Evolutionary conservation across 2,797 vertebrate species (phyloP).

Genomic region (Gymnoscopelus microlampas): DNA sequence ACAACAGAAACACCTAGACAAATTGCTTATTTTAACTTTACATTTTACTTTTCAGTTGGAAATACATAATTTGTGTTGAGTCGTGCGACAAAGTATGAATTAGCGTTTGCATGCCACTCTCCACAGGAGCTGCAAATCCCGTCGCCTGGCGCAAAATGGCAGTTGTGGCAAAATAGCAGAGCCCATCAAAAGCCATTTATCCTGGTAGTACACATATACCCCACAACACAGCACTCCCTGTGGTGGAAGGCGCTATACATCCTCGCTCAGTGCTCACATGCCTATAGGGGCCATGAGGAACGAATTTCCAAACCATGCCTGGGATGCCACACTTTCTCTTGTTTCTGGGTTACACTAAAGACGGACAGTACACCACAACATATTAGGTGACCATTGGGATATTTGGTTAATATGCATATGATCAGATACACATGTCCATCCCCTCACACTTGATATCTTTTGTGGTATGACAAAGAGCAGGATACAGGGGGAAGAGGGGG

Average conservation of each 20-base stretch:
- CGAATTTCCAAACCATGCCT: conserved; percentile 57
- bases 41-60: too few species aligned
- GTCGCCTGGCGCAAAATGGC: conserved; percentile 71
- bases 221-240: conserved; percentile 24
- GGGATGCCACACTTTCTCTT: conserved; percentile 57
- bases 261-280: conserved; percentile 31
- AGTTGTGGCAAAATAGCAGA: conserved; percentile 60
- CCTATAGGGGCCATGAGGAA: conserved; percentile 57
- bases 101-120: conserved; percentile 30
- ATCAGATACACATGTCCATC: conserved; percentile 80
- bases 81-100: neutral
- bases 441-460: conserved; percentile 76
- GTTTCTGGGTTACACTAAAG: conserved; percentile 37
- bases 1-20: too few species aligned
- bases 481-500: conserved; percentile 36
- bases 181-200: conserved; percentile 62
- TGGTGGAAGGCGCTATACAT: conserved; percentile 25
- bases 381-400: conserved; percentile 73
- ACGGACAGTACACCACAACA: conserved; percentile 68
- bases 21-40: too few species aligned
- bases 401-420: conserved; percentile 73
- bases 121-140: conserved; percentile 74
- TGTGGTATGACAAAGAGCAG: conserved; percentile 76
- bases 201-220: conserved; percentile 40
- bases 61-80: too few species aligned